Evolutionary conservation across 2,113 vertebrate species (phyloP).

Genomic region (Vidua chalybeata): DNA sequence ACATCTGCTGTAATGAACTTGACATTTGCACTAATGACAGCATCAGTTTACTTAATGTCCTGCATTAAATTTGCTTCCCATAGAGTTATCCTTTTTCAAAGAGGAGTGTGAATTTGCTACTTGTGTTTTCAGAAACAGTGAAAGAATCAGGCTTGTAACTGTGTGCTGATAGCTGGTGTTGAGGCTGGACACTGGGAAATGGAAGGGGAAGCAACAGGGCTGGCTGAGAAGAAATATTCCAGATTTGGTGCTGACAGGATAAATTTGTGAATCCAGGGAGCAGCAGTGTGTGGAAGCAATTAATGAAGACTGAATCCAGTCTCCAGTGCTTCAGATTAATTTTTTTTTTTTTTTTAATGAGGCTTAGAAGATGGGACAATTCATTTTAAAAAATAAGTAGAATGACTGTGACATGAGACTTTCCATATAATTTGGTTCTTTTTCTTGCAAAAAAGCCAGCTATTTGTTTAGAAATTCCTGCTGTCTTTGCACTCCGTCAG

Average conservation of each 20-base stretch:
- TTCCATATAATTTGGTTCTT: neutral
- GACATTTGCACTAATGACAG: constrained; percentile 73
- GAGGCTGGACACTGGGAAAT: neutral
- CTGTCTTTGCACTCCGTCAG: neutral
- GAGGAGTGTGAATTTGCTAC: neutral
- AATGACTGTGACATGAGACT: neutral
- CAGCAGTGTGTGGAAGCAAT: neutral
- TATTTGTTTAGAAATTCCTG: neutral
- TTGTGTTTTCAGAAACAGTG: neutral
- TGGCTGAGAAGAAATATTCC: neutral
- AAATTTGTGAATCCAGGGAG: neutral
- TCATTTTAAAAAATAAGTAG: neutral
- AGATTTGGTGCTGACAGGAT: neutral
- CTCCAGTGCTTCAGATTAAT: neutral
- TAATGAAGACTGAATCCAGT: constrained; percentile 9
- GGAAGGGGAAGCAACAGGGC: neutral
- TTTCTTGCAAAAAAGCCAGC: neutral
- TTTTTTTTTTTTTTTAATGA: neutral
- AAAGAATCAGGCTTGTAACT: neutral
- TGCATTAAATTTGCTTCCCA: constrained; percentile 58
- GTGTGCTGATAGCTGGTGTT: neutral
- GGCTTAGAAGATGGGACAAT: neutral
- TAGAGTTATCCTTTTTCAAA: constrained; percentile 27
- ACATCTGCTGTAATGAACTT: constrained; percentile 69
- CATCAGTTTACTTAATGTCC: constrained; percentile 73